Evolutionary conservation across 2,113 vertebrate genomes (phyloP).

Genomic region (Aramus guarauna): DNA sequence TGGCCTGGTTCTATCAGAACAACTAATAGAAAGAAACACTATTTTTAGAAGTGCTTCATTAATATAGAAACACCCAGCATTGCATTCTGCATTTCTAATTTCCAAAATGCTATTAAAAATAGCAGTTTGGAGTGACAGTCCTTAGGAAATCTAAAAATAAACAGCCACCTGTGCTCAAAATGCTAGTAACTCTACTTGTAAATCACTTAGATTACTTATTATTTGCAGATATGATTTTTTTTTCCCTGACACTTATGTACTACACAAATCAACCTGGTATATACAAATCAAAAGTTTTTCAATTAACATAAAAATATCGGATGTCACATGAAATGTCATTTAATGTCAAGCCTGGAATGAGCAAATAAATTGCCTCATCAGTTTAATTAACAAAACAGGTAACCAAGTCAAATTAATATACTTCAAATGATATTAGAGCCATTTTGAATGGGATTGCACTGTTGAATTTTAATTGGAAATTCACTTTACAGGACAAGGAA

Average conservation of each 20-base stretch:
- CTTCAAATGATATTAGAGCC: slow-evolving; percentile 42
- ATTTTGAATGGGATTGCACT: slow-evolving; percentile 35
- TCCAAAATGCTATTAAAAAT: slow-evolving; percentile 49
- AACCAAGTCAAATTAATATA: slow-evolving; percentile 61
- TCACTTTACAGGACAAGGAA: background rate
- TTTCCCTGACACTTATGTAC: background rate
- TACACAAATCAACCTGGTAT: slow-evolving; percentile 58
- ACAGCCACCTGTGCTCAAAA: slow-evolving; percentile 55
- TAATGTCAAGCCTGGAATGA: slow-evolving; percentile 63
- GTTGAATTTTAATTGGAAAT: slow-evolving; percentile 45
- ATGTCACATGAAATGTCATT: slow-evolving; percentile 69
- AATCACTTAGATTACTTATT: slow-evolving; percentile 63
- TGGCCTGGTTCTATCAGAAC: background rate
- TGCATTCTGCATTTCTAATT: slow-evolving; percentile 22
- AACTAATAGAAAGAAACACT: background rate
- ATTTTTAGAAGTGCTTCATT: slow-evolving; percentile 2
- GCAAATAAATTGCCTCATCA: slow-evolving; percentile 67
- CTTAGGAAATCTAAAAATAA: slow-evolving; percentile 57
- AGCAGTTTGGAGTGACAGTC: slow-evolving; percentile 35
- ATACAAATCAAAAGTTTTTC: slow-evolving; percentile 71
- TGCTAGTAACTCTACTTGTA: slow-evolving; percentile 44
- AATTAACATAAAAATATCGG: slow-evolving; percentile 70
- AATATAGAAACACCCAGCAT: background rate
- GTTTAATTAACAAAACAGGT: slow-evolving; percentile 66
- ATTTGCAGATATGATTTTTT: slow-evolving; percentile 54